Conservation (phyloP, 1,140 invertebrate genomes). For the Scylla paramamosain region DNA sequence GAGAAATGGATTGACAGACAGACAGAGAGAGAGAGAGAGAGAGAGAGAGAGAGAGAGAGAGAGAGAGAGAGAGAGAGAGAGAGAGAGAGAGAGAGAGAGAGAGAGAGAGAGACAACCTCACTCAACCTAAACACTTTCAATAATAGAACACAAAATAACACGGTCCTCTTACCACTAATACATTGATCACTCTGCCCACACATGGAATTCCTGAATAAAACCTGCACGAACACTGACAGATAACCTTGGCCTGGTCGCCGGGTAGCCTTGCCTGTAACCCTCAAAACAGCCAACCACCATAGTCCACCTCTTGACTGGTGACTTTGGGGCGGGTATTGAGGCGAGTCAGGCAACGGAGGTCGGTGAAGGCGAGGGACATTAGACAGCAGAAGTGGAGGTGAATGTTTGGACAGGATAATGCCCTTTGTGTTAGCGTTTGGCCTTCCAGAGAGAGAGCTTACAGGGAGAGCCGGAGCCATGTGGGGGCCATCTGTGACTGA, state of each 20-base stretch:
- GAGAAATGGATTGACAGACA: background rate
- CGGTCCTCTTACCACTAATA: too few relatives aligned
- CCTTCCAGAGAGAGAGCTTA: background rate
- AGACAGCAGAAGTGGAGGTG: background rate
- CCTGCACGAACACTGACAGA: too few relatives aligned
- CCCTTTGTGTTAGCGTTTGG: background rate
- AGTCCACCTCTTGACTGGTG: background rate
- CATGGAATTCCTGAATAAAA: too few relatives aligned
- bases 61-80: constrained; percentile 29
- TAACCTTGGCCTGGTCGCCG: too few relatives aligned
- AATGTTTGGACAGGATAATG: background rate
- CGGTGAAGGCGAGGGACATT: background rate
- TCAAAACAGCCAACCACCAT: background rate
- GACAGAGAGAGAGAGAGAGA: constrained; percentile 31
- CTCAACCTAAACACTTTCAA: too few relatives aligned
- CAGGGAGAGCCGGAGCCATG: background rate
- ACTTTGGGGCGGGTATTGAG: background rate
- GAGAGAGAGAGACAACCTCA: background rate
- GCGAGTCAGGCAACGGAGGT: background rate
- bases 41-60: constrained; percentile 28
- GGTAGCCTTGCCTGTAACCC: too few relatives aligned
- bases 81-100: constrained; percentile 9
- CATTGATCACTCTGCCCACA: too few relatives aligned
- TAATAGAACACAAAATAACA: too few relatives aligned
- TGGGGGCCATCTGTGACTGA: background rate